Evolutionary conservation across 1,140 invertebrate species (phyloP).

Genomic region (Orchesella cincta): DNA sequence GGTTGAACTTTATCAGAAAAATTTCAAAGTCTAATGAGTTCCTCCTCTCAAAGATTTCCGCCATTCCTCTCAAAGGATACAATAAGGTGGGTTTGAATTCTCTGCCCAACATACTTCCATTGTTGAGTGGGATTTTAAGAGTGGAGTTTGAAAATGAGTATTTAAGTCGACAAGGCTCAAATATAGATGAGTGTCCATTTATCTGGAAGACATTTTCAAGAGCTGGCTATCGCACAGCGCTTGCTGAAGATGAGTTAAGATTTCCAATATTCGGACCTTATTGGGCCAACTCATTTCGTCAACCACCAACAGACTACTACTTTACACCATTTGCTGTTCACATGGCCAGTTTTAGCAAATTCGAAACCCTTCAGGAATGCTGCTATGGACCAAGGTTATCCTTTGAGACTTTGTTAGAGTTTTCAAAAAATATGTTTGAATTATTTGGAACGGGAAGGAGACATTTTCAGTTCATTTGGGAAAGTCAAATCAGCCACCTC

Average conservation of each 20-base stretch:
- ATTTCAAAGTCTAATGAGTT: slow-evolving; percentile 71
- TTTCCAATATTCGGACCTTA: slow-evolving; percentile 57
- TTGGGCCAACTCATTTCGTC: slow-evolving; percentile 56
- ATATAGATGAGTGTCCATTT: slow-evolving; percentile 71
- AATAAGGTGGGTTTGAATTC: slow-evolving; percentile 68
- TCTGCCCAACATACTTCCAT: slow-evolving; percentile 54
- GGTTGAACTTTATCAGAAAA: slow-evolving; percentile 78
- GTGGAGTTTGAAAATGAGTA: slow-evolving; percentile 56
- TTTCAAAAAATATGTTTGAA: slow-evolving; percentile 17
- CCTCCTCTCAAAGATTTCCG: slow-evolving; percentile 62
- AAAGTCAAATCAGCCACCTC: slow-evolving; percentile 74
- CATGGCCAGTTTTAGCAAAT: slow-evolving; percentile 30
- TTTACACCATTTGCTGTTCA: slow-evolving; percentile 53
- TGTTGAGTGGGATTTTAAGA: slow-evolving; percentile 61
- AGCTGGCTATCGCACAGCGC: slow-evolving; percentile 56
- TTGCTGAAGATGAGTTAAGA: slow-evolving; percentile 56
- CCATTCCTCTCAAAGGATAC: slow-evolving; percentile 73
- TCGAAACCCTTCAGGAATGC: slow-evolving; percentile 57
- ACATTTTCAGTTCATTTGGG: slow-evolving; percentile 78
- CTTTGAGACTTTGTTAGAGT: slow-evolving; percentile 55
- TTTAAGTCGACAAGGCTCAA: slow-evolving; percentile 41
- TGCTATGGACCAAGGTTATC: slow-evolving; percentile 66
- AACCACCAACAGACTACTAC: slow-evolving; percentile 59
- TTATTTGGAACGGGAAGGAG: slow-evolving; percentile 35
- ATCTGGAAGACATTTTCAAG: slow-evolving; percentile 75